These are phyloP conservation scores for Ectobius pallidus DNA, from an alignment of 2,888 invertebrate species.

Conservation along the genomic window DNA sequence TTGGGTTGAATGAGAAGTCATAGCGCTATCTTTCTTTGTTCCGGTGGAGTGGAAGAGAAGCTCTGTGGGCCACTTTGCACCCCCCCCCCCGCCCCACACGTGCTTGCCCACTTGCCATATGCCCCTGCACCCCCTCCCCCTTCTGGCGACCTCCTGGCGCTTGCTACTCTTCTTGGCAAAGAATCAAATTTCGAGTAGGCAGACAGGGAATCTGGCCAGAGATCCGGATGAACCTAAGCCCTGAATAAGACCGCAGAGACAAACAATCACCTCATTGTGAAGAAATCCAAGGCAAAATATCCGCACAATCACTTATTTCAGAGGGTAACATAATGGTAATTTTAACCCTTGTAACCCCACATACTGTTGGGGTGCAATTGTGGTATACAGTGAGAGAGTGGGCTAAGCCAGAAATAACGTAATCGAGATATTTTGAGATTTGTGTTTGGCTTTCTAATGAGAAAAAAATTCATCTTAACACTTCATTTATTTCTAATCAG, in stretches of 20 bases:
- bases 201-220: constrained; percentile 8
- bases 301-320: no score
- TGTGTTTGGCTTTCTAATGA: no score
- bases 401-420: no score
- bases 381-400: no score
- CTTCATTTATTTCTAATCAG: no score
- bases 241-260: neutral
- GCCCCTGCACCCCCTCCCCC: neutral
- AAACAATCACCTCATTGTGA: neutral
- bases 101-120: constrained; percentile 17
- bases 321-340: no score
- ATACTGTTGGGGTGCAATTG: no score
- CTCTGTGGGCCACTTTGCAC: constrained; percentile 10
- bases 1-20: constrained; percentile 25
- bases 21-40: constrained; percentile 19
- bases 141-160: neutral
- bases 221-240: neutral
- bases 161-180: constrained; percentile 7
- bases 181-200: constrained; percentile 4
- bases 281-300: no score
- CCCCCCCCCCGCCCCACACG: neutral
- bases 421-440: no score
- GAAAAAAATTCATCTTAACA: no score
- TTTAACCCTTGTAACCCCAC: no score
- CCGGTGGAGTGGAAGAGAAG: neutral